A percentile compares a stretch with the other conserved stretches of the same genome.
phyloP scores from a whole-genome alignment of 2,113 vertebrate genomes.

The Dasyornis broadbenti region DNA sequence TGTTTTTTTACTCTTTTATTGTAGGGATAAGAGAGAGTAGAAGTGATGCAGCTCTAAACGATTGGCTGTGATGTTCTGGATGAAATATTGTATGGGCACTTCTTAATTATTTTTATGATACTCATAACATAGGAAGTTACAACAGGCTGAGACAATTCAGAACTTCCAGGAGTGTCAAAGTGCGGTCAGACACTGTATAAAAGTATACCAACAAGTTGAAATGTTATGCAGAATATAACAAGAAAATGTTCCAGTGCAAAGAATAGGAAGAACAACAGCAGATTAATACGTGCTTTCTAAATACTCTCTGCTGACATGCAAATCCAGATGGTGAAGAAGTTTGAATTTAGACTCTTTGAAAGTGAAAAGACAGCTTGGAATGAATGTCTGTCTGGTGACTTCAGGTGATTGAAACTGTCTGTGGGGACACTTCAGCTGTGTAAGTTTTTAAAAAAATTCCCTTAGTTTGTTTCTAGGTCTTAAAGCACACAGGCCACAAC shows the following conservation, averaged over 20 bases:
- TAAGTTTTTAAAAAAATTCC: neutral
- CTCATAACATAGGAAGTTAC: neutral
- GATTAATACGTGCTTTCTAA: neutral
- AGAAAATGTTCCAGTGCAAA: neutral
- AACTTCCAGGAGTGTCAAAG: neutral
- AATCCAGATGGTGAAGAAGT: neutral
- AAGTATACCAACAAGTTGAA: neutral
- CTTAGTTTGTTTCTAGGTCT: neutral
- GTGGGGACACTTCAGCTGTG: neutral
- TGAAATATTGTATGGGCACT: neutral
- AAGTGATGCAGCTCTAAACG: neutral
- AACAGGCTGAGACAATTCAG: neutral
- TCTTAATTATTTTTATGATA: neutral
- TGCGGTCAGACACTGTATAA: neutral
- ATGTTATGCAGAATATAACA: neutral
- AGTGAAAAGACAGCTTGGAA: neutral
- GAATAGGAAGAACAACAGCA: neutral
- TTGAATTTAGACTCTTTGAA: neutral
- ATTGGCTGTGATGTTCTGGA: neutral
- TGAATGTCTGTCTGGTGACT: neutral
- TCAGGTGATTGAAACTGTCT: neutral
- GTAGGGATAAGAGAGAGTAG: neutral
- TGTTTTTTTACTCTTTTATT: neutral
- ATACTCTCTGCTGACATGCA: neutral
- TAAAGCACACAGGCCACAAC: neutral